Evolutionary conservation across 92 coral and sea anemone species (phyloP).

Genomic region (Parazoanthus swiftii): DNA sequence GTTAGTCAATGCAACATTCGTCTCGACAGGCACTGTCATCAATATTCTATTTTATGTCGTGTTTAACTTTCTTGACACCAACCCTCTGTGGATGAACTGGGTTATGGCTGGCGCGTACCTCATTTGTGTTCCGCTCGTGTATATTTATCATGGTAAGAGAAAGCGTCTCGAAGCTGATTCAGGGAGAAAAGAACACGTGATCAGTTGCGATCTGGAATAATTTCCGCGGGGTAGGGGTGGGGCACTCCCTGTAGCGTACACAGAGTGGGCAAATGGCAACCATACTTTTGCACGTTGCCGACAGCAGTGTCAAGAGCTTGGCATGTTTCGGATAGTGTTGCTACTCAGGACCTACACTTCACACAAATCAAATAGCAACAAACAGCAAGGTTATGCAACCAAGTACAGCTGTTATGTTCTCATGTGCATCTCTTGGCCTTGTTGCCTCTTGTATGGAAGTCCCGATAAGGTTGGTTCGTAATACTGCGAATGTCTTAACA

Average conservation of each 20-base stretch:
- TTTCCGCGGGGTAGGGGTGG: not conserved
- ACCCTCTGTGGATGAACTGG: constrained; percentile 96
- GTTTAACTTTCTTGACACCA: constrained; percentile 77
- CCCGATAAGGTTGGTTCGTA: too few species aligned
- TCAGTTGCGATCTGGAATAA: not conserved
- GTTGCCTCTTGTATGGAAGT: too few species aligned
- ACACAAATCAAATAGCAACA: too few species aligned
- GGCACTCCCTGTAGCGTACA: not conserved
- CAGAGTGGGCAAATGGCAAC: too few species aligned
- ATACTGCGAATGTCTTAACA: too few species aligned
- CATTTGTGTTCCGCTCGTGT: constrained; percentile 69
- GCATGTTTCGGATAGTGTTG: too few species aligned
- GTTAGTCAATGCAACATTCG: constrained; percentile 72
- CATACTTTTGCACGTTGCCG: too few species aligned
- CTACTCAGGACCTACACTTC: too few species aligned
- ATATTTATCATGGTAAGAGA: constrained; percentile 60
- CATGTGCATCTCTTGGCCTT: too few species aligned
- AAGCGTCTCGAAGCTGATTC: constrained; percentile 72
- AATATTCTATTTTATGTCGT: constrained; percentile 81
- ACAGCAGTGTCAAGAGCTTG: too few species aligned
- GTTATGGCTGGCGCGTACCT: constrained; percentile 75
- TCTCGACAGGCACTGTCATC: constrained; percentile 64
- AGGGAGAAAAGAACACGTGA: not conserved
- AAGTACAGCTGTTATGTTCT: too few species aligned
- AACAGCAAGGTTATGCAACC: too few species aligned